A percentile compares a stretch with the other conserved stretches of the same genome.
These are phyloP conservation scores for Lates calcarifer DNA, from an alignment of 2,113 vertebrate species.

Conservation along the genomic window DNA sequence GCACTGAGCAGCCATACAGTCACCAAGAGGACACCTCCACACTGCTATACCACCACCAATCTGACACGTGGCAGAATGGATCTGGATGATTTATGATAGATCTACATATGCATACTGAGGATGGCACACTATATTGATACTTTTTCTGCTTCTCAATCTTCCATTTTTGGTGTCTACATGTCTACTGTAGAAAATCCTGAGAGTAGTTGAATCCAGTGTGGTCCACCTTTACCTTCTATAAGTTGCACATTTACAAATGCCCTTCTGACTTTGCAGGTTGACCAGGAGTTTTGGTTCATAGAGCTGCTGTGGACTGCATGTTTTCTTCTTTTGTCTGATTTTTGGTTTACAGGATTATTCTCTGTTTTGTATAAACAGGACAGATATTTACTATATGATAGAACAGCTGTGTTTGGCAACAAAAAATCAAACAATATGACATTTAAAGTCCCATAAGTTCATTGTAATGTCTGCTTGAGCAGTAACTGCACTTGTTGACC, in stretches of 20 bases:
- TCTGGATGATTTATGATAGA: not conserved
- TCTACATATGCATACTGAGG: not conserved
- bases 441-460: not conserved
- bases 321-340: constrained; percentile 1
- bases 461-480: not conserved
- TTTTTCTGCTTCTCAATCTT: not conserved
- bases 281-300: not conserved
- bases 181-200: not conserved
- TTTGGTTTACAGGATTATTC: not conserved
- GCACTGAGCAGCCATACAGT: too few species aligned
- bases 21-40: too few species aligned
- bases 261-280: not conserved
- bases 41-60: not conserved
- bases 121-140: not conserved
- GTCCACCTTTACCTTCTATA: not conserved
- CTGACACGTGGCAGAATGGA: too few species aligned
- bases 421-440: not conserved
- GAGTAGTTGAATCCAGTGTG: not conserved
- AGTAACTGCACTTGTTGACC: constrained; percentile 23
- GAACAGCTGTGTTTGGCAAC: not conserved
- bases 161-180: not conserved
- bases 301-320: not conserved
- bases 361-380: not conserved
- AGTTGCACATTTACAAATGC: not conserved
- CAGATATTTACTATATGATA: not conserved